A percentile compares a stretch with the other conserved stretches of the same genome.
These are phyloP conservation scores for Protodeltote pygarga DNA, from an alignment of 2,888 invertebrate genomes.

Conservation along the genomic window DNA sequence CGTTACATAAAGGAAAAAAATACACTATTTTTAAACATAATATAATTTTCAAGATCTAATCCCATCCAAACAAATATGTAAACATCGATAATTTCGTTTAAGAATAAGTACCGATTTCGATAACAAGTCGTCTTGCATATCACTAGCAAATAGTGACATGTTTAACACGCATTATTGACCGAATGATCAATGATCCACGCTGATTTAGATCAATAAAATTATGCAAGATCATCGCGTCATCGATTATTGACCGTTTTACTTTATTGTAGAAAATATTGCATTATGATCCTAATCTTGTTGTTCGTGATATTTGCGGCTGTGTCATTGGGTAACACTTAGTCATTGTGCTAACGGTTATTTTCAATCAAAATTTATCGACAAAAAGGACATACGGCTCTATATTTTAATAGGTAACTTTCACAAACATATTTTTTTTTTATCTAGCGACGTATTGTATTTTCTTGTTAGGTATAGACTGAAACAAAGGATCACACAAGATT, in stretches of 20 bases:
- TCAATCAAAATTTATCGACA: constrained; percentile 20
- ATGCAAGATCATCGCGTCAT: constrained; percentile 83
- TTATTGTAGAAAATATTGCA: constrained; percentile 60
- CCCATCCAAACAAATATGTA: too few species aligned
- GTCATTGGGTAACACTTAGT: constrained; percentile 33
- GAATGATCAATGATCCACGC: constrained; percentile 83
- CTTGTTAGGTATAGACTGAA: too few species aligned
- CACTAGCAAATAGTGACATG: constrained; percentile 69
- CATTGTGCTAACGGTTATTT: constrained; percentile 54
- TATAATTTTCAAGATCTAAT: too few species aligned
- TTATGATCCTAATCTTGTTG: constrained; percentile 43
- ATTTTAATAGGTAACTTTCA: too few species aligned
- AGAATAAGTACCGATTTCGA: constrained; percentile 43
- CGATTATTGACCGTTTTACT: constrained; percentile 80
- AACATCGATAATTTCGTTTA: too few species aligned
- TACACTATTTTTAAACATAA: too few species aligned
- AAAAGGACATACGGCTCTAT: too few species aligned
- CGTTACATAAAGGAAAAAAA: too few species aligned
- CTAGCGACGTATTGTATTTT: too few species aligned
- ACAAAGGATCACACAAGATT: neutral
- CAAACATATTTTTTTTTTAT: too few species aligned
- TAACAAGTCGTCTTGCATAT: constrained; percentile 23
- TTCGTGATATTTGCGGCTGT: constrained; percentile 39
- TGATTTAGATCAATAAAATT: constrained; percentile 85
- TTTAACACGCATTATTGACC: constrained; percentile 78